Base-by-base conservation (phyloP, 2,797 vertebrate genomes). In the Balearica regulorum region DNA sequence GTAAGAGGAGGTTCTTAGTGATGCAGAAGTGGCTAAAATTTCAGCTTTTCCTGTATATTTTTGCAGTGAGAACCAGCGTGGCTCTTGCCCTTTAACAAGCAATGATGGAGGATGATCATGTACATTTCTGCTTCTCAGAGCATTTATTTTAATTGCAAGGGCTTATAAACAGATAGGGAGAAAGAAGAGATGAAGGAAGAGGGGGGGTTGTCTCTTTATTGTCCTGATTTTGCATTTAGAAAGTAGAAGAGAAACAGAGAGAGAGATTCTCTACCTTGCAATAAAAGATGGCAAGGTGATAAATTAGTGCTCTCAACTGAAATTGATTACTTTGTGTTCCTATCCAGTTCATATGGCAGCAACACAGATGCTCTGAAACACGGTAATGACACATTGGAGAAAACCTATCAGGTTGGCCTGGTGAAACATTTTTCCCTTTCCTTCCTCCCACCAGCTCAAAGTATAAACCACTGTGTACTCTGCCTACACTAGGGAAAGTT, bases 231-330 rank as follows among this genome's bases (percentile, higher is more conserved):
- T 87, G 44, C 64, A 85, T 93, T 66, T 84, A 83, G 60, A 82
- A 90, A 71, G 69, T 72, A 79, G 53, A 85, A 61, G 41, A 55
- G 83, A 84, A 68, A 69, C 49, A 87, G 80, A 94, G 62, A 95
- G 71, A 96, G 95, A 97, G 96, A 97, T 96, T 93, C 96, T 98
- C 97, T 97, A 94, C 95, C 96, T 97, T 97, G 98, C 98, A 98
- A 98, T 98, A 98, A 98, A 98, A 98, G 98, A 98, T 99, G 99
- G 99, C 99, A 99, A 98, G 96, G 98, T 99, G 99, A 99, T 99
- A 99, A 99, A 99, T 99, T 99, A 99, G 98, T 98, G 98, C 98
- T 99, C 98, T 99, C 99, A 98, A 98, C 98, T 98, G 98, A 98
- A 99, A 99, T 99, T 99, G 99, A 99, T 99, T 99, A 98, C 98